Conservation (phyloP, 2,888 invertebrate genomes). For the Phyllotreta striolata region DNA sequence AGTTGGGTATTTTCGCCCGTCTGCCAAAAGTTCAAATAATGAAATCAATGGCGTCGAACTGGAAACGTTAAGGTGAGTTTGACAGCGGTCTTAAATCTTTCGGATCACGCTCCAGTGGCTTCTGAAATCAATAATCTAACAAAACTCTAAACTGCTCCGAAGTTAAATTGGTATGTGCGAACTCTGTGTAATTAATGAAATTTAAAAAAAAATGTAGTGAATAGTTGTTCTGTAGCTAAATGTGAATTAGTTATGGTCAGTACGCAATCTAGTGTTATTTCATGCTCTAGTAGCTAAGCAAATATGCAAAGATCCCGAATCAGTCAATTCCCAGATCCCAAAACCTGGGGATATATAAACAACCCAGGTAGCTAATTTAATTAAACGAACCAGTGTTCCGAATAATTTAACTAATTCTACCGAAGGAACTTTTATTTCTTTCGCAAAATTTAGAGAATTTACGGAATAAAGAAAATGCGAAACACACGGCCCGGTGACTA, state of each 20-base stretch:
- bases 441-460: too few relatives aligned
- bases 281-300: too few relatives aligned
- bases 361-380: too few relatives aligned
- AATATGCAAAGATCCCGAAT: too few relatives aligned
- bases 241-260: neutral
- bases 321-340: too few relatives aligned
- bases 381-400: too few relatives aligned
- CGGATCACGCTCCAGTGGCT: slow-evolving; percentile 14
- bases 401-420: too few relatives aligned
- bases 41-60: slow-evolving; percentile 22
- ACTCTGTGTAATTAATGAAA: slow-evolving; percentile 21
- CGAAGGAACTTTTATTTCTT: too few relatives aligned
- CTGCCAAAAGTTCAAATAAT: slow-evolving; percentile 15
- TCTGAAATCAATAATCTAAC: slow-evolving; percentile 4
- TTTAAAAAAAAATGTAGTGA: slow-evolving; percentile 4
- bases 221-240: too few relatives aligned
- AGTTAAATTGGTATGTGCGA: slow-evolving; percentile 24
- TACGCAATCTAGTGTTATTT: too few relatives aligned
- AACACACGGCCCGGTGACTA: neutral
- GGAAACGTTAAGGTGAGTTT: slow-evolving; percentile 26
- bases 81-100: slow-evolving; percentile 23
- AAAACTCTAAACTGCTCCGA: slow-evolving; percentile 1
- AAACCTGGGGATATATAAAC: too few relatives aligned
- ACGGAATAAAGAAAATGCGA: neutral
- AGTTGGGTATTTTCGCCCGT: slow-evolving; percentile 11